Conservation (phyloP, 1,140 invertebrate species). For the Macrobrachium nipponense region DNA sequence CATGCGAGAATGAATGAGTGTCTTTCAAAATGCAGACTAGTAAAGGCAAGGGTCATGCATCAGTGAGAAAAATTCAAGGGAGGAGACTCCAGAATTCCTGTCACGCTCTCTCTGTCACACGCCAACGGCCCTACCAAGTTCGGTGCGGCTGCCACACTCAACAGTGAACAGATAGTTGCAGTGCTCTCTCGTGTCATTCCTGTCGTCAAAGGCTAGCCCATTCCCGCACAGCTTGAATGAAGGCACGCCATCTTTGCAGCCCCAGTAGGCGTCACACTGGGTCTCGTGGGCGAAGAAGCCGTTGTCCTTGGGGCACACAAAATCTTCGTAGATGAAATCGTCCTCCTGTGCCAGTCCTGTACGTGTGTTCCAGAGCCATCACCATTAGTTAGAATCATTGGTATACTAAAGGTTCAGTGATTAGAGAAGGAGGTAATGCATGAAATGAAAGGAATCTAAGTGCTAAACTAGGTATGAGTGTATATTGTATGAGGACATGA, state of each 20-base stretch:
- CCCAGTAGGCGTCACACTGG: conserved; percentile 96
- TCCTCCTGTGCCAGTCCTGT: conserved; percentile 46
- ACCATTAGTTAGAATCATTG: not conserved
- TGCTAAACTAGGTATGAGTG: not conserved
- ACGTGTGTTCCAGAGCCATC: not conserved
- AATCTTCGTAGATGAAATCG: conserved; percentile 37
- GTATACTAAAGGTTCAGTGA: not conserved
- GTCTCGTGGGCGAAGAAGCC: conserved; percentile 91
- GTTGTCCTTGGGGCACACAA: conserved; percentile 87
- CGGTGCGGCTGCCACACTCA: conserved; percentile 86
- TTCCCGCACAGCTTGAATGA: conserved; percentile 94
- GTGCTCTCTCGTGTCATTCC: conserved; percentile 89
- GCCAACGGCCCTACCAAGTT: conserved; percentile 54
- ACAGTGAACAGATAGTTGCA: conserved; percentile 96
- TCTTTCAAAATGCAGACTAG: too few relatives aligned
- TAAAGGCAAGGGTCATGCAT: too few relatives aligned
- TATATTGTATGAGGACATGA: not conserved
- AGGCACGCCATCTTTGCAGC: conserved; percentile 88
- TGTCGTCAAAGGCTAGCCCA: conserved; percentile 90
- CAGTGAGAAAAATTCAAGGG: too few relatives aligned
- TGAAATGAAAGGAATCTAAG: not conserved
- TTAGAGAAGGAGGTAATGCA: too few relatives aligned
- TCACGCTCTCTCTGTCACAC: too few relatives aligned
- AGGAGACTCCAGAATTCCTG: too few relatives aligned
- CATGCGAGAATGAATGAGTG: too few relatives aligned